Conservation (phyloP, 2,113 vertebrate genomes). For the Felis catus region F.catus_Fca126_mat1.0 CM031416.1:78576501-78577000, state of each 20-base stretch:
- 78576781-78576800: conserved; percentile 1
- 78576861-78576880: conserved; percentile 46
- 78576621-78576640: neutral
- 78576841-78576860: conserved; percentile 24
- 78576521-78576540: neutral
- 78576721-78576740: neutral
- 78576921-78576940: neutral
- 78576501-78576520: neutral
- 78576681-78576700: neutral
- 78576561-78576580: neutral
- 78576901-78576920: neutral
- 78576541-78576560: neutral
- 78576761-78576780: neutral
- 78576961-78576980: conserved; percentile 50
- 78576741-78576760: conserved; percentile 29
- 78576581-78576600: neutral
- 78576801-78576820: neutral
- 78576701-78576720: neutral
- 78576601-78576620: neutral
- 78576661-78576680: neutral
- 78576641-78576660: neutral
- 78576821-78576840: conserved; percentile 51
- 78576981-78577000: neutral
- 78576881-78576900: neutral
- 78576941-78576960: conserved; percentile 21